Evolutionary conservation across 1,140 invertebrate species (phyloP), one percentile per base, ranked within the genome.

Genomic region (Colletes latitarsis): DNA sequence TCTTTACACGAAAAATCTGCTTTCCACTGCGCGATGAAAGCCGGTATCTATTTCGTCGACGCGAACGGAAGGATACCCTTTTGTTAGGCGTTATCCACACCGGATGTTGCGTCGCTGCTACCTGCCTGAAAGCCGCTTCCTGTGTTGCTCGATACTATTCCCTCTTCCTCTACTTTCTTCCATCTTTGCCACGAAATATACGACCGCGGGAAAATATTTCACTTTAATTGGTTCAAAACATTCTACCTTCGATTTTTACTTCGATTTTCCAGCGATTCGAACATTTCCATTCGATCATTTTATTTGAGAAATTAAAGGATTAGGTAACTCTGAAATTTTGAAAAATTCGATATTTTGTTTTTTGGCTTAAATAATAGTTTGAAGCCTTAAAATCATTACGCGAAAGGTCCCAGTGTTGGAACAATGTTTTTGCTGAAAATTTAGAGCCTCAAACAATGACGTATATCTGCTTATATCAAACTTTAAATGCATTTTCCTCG

Each of bases 11-110:
- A 80, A 69, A 64, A 75, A 81, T 77, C 21, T 67, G 30, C 53
- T 70, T 53, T 77, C 41, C 9, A 64, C 14, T 15, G 21, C 41
- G 55, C 76, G 75, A 72, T 60, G 77, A 88, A 83, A 85, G 73
- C 70, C 39, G 68, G 69, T 84, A 85, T 85, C 86, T 79, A 77
- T 85, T 83, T 87, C 83, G 72, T 71, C 63, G 74, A 52, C 78
- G 68, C 57, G 86, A 82, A 78, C 82, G 82, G 82, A 87, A 89
- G 78, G 77, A 87, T 84, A 78, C 78, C 62, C 85, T 88, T 89
- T 85, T 89, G 88, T 90, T 83, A 74, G 57, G 74, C 78, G 88
- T 83, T 85, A 90, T 90, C 88, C 85, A 88, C 80, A 90, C 89
- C 89, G 89, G 89, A 90, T 85, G 88, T 88, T 81, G 77, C 77